Evolutionary conservation across 2,888 invertebrate species (phyloP).

Genomic region (Melanchra persicariae): DNA sequence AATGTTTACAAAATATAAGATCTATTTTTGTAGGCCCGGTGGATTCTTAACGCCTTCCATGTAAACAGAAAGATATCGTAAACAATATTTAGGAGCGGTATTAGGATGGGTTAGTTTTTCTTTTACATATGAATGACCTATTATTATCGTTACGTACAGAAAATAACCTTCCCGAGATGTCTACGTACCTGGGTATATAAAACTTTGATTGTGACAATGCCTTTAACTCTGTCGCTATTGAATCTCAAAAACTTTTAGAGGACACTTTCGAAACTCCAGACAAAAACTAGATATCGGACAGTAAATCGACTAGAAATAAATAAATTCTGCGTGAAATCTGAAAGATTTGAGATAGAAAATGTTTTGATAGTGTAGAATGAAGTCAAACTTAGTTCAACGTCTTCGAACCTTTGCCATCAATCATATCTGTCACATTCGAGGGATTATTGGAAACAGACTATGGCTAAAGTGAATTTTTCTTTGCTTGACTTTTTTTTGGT

Average conservation of each 20-base stretch:
- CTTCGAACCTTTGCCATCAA: slow-evolving; percentile 44
- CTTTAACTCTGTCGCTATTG: slow-evolving; percentile 4
- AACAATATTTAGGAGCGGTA: slow-evolving; percentile 29
- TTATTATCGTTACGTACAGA: no score
- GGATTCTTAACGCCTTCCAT: slow-evolving; percentile 34
- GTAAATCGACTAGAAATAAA: slow-evolving; percentile 41
- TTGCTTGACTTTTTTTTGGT: neutral
- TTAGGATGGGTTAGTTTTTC: slow-evolving; percentile 34
- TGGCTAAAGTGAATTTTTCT: slow-evolving; percentile 16
- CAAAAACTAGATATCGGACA: slow-evolving; percentile 18
- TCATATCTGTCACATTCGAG: slow-evolving; percentile 52
- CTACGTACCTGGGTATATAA: no score
- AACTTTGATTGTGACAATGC: neutral
- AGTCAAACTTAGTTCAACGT: slow-evolving; percentile 34
- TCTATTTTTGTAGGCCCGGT: slow-evolving; percentile 53
- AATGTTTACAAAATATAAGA: slow-evolving; percentile 56
- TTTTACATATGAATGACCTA: neutral
- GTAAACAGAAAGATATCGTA: slow-evolving; percentile 59
- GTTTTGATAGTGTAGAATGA: slow-evolving; percentile 38
- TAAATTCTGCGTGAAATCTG: slow-evolving; percentile 37
- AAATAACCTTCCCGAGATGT: slow-evolving; percentile 7
- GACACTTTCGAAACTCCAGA: slow-evolving; percentile 22
- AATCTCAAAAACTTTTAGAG: slow-evolving; percentile 19
- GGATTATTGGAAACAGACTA: slow-evolving; percentile 47
- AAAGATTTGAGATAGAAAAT: slow-evolving; percentile 42